Conservation (phyloP, 2,888 invertebrate species). For the Neoascia interrupta region DNA sequence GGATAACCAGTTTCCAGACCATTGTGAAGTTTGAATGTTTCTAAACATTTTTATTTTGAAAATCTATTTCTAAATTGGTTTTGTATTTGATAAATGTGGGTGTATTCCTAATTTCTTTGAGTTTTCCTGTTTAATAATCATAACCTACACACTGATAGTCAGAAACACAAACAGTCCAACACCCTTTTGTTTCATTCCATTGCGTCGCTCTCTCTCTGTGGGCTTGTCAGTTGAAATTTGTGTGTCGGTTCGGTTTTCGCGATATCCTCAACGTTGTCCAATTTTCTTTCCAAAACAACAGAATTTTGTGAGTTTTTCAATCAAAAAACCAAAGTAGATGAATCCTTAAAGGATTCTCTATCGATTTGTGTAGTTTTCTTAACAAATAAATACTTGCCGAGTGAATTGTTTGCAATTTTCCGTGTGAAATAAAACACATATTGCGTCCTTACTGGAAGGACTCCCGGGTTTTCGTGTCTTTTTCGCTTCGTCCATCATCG, state of each 20-base stretch:
- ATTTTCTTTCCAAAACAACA: conserved; percentile 36
- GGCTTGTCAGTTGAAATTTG: conserved; percentile 62
- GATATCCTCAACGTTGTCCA: conserved; percentile 36
- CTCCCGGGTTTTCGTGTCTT: conserved; percentile 54
- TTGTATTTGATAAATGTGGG: conserved; percentile 21
- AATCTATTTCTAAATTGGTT: not conserved
- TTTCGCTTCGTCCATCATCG: conserved; percentile 55
- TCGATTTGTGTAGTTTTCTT: not conserved
- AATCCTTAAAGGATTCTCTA: conserved; percentile 36
- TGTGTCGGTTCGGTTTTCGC: conserved; percentile 68
- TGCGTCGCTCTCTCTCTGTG: conserved; percentile 42
- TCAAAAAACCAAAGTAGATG: conserved; percentile 13
- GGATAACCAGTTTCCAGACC: too few relatives aligned
- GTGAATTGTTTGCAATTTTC: conserved; percentile 43
- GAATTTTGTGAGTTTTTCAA: conserved; percentile 1
- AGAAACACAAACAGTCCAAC: conserved; percentile 14
- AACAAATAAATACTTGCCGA: not conserved
- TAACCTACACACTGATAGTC: too few relatives aligned
- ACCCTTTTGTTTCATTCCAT: conserved; percentile 59
- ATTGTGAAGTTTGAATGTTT: too few relatives aligned
- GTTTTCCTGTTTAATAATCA: too few relatives aligned
- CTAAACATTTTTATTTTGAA: too few relatives aligned
- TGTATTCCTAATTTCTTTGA: too few relatives aligned
- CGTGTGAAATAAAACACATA: conserved; percentile 27
- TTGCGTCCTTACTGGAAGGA: conserved; percentile 31